Base-by-base conservation (phyloP, 2,113 vertebrate genomes). In the Phoxinus phoxinus region DNA sequence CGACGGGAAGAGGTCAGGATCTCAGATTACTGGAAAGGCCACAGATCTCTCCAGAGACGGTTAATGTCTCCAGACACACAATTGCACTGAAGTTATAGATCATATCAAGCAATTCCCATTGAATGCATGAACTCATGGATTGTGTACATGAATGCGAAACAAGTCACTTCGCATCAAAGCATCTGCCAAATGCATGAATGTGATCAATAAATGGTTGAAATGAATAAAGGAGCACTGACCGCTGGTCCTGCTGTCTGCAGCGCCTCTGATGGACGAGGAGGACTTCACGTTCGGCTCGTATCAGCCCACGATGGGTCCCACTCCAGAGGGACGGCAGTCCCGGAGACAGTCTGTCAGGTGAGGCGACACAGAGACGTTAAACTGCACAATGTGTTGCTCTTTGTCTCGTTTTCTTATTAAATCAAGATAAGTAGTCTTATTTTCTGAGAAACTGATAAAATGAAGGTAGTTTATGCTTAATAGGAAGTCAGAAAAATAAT, bases 251-350 rank as follows among this genome's bases (percentile, higher is more conserved):
- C 15, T 30, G n/a, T 75, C 63, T 73, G 23, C 0, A 91, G 89
- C 80, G 11, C 35, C 83, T 48, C 19, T 63, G 19, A 12, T 89
- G 87, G 87, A 51, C 0, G 90, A 96, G 0, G 95, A 96, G 0
- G 94, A 96, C 84, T 92, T 96, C 85, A 92, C 92, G 11, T 97
- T 97, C 63, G 96, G 96, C 69, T 94, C 94, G 0, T 97, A 98
- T 86, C 96, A 96, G 90, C 97, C 97, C 76, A 96, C 95, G 0
- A 3, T 96, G 89, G 95, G 82, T 7, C 93, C 95, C 48, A 84
- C 74, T 4, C 90, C 69, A 1, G 94, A 96, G 83, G 94, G 93
- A 30, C 93, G 92, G 5, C 94, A 89, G n/a, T 92, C 94, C 3
- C 95, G 94, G 51, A 91, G 94, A 74, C 96, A 94, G 71, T 94